phyloP scores from a whole-genome alignment of 2,113 vertebrate species.

The Grus americana region DNA sequence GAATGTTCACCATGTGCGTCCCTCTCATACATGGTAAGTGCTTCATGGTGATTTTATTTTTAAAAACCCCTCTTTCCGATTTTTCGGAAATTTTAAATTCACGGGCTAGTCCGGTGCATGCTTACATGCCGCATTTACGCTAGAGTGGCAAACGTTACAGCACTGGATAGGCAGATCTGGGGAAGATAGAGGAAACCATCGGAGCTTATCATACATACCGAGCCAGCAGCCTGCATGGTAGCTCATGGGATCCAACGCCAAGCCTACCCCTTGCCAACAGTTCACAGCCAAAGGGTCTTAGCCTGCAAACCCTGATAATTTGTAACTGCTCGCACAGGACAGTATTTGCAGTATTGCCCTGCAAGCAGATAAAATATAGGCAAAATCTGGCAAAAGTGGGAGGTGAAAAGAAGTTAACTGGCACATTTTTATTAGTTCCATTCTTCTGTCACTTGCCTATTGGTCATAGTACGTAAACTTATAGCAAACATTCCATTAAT shows the following conservation, averaged over 20 bases:
- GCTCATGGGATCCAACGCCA: not conserved
- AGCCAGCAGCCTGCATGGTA: not conserved
- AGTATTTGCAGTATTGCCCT: not conserved
- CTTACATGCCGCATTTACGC: not conserved
- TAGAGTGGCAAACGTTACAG: not conserved
- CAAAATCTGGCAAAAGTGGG: not conserved
- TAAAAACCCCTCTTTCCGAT: not conserved
- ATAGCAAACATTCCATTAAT: not conserved
- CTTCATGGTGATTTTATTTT: constrained; percentile 57
- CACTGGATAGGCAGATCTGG: not conserved
- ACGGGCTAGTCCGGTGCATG: not conserved
- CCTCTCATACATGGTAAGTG: constrained; percentile 38
- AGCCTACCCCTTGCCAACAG: not conserved
- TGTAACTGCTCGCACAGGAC: not conserved
- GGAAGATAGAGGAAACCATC: not conserved
- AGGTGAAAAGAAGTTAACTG: not conserved
- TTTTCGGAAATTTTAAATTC: not conserved
- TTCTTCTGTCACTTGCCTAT: not conserved
- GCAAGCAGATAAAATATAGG: not conserved
- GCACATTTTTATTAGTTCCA: not conserved
- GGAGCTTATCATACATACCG: not conserved
- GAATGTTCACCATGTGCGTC: constrained; percentile 25
- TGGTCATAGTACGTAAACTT: not conserved
- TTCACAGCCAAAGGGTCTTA: not conserved
- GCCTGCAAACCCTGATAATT: not conserved